A percentile compares a stretch with the other conserved stretches of the same genome.
phyloP scores from a whole-genome alignment of 2,888 invertebrate species.

The Trachelus iudaicus region DNA sequence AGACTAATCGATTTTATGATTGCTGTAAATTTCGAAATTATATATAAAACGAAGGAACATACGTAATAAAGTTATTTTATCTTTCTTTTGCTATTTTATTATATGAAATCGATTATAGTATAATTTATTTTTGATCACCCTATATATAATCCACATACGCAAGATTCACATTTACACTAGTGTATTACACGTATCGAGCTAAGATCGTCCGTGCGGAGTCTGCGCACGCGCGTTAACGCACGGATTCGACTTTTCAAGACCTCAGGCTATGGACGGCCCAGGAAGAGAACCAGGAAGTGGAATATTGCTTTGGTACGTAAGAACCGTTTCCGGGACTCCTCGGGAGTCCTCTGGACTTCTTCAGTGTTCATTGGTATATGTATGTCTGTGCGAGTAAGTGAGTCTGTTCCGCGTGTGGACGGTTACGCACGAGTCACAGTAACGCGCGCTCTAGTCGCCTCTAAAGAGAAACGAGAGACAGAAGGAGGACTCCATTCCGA shows the following conservation, averaged over 20 bases:
- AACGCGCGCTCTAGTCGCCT: not conserved
- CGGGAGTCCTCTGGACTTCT: not conserved
- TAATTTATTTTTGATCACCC: not conserved
- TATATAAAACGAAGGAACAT: not conserved
- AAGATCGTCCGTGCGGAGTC: slow-evolving; percentile 12
- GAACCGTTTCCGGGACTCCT: not conserved
- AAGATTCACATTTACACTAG: not conserved
- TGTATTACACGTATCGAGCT: not conserved
- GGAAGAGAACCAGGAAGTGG: not conserved
- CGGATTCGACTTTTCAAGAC: slow-evolving; percentile 10
- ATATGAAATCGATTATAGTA: not conserved
- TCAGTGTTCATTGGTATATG: not conserved
- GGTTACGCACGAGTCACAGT: not conserved
- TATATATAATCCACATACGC: not conserved
- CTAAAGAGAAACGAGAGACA: not conserved
- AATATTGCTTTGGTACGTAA: not conserved
- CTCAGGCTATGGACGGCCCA: not conserved
- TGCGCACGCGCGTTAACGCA: slow-evolving; percentile 41
- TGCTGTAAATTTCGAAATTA: not conserved
- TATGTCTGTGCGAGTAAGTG: not conserved
- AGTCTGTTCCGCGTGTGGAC: not conserved
- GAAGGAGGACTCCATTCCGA: not conserved
- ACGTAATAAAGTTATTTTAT: not conserved
- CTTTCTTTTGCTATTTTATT: not conserved
- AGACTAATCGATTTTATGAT: too few relatives aligned